These are phyloP conservation scores for Mustela lutreola DNA, from an alignment of 2,113 vertebrate species.

Conservation along the genomic window DNA sequence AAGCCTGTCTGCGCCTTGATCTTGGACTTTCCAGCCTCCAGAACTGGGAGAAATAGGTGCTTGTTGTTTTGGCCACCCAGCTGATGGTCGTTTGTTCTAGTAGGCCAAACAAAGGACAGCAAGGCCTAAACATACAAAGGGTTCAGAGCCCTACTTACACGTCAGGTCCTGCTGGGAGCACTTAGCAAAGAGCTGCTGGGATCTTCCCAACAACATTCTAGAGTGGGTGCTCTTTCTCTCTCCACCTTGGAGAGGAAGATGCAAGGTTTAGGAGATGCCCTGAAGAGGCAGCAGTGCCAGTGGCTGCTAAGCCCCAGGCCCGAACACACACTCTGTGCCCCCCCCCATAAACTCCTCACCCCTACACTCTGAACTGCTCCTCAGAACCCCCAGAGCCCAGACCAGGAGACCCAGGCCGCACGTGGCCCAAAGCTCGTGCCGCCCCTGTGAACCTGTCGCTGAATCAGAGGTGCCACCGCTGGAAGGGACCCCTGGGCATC, in stretches of 20 bases:
- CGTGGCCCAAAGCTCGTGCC: no score
- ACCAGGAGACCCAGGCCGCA: not conserved
- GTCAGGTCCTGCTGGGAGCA: not conserved
- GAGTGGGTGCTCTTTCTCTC: rapidly evolving
- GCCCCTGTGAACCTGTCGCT: rapidly evolving
- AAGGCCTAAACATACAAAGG: not conserved
- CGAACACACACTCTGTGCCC: no score
- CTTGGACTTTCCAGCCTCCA: not conserved
- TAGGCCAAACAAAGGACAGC: not conserved
- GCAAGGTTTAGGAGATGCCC: not conserved
- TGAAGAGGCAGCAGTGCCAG: not conserved
- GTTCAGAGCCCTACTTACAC: not conserved
- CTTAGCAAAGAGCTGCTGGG: not conserved
- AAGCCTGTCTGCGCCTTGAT: not conserved
- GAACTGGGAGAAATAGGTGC: not conserved
- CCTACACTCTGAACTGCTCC: no score
- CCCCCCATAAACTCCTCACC: not conserved
- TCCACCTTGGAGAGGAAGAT: not conserved
- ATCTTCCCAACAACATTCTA: rapidly evolving
- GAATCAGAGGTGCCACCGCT: not conserved
- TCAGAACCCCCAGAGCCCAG: not conserved
- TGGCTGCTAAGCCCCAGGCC: no score
- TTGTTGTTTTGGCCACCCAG: not conserved
- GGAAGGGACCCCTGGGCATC: not conserved
- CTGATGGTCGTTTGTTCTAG: not conserved